These are phyloP conservation scores for Lasioglossum marginatum DNA, from an alignment of 2,888 invertebrate genomes.

Conservation along the genomic window DNA sequence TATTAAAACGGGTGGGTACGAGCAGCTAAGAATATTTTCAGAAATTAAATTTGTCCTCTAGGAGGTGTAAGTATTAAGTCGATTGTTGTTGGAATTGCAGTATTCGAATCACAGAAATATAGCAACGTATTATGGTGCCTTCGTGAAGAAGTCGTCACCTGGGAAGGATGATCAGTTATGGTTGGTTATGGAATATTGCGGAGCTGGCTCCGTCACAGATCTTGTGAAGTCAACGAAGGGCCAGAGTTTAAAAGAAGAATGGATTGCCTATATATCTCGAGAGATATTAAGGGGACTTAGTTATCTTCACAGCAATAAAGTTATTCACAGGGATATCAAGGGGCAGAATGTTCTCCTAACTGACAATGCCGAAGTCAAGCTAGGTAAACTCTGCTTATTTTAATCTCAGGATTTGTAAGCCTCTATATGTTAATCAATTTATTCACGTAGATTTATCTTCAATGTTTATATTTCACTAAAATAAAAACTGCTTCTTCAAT, in stretches of 20 bases:
- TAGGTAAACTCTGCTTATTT: constrained; percentile 87
- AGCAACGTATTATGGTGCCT: constrained; percentile 99
- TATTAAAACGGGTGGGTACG: constrained; percentile 93
- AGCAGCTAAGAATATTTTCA: neutral
- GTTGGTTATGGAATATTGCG: constrained; percentile 99
- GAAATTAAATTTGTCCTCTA: neutral
- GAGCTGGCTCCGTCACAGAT: constrained; percentile 99
- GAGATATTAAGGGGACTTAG: constrained; percentile 97
- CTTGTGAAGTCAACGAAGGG: constrained; percentile 99
- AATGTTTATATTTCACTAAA: neutral
- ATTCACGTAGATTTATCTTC: neutral
- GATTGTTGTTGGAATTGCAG: constrained; percentile 83
- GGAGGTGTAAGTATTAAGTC: neutral
- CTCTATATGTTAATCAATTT: neutral
- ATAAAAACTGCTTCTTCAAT: neutral
- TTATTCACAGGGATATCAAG: constrained; percentile 99
- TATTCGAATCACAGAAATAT: constrained; percentile 99
- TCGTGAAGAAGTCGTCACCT: constrained; percentile 99
- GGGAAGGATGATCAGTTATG: constrained; percentile 99
- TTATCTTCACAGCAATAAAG: constrained; percentile 99
- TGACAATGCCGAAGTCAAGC: constrained; percentile 99
- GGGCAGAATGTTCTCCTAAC: constrained; percentile 99
- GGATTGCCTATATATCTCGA: constrained; percentile 99
- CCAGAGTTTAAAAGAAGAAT: constrained; percentile 99
- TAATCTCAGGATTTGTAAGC: neutral